phyloP scores from a whole-genome alignment of 2,888 invertebrate species.

The Nephrotoma appendiculata region DNA sequence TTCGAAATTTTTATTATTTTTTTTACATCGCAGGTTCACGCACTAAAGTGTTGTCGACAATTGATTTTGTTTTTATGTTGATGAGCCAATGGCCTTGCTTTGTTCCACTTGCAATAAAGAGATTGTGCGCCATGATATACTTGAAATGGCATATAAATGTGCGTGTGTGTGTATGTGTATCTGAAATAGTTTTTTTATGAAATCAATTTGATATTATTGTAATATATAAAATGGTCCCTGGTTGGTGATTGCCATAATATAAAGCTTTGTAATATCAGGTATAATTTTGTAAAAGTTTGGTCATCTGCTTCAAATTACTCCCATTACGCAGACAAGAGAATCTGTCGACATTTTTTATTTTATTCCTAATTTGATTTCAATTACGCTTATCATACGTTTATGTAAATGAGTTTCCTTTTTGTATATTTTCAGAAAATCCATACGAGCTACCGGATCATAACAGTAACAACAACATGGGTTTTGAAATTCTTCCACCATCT shows the following conservation, averaged over 20 bases:
- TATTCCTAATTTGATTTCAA: neutral
- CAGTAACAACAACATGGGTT: slow-evolving; percentile 9
- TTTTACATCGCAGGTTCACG: neutral
- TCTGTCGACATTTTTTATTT: neutral
- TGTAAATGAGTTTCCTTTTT: neutral
- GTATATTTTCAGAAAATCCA: slow-evolving; percentile 5
- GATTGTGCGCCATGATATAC: neutral
- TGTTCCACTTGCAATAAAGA: neutral
- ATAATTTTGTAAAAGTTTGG: neutral
- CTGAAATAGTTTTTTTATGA: neutral
- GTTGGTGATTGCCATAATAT: neutral
- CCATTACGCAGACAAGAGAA: neutral
- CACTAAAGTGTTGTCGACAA: neutral
- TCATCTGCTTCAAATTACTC: neutral
- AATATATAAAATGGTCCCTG: neutral
- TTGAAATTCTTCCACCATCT: slow-evolving; percentile 9
- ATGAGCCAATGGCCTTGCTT: neutral
- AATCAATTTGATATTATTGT: neutral
- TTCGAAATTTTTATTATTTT: neutral
- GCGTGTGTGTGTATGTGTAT: neutral
- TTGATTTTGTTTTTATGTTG: neutral
- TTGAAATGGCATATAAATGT: neutral
- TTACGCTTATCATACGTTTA: neutral
- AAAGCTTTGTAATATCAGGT: neutral
- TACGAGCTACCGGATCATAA: slow-evolving; percentile 8